phyloP scores from a whole-genome alignment of 2,797 vertebrate genomes.

The Gymnodraco acuticeps region DNA sequence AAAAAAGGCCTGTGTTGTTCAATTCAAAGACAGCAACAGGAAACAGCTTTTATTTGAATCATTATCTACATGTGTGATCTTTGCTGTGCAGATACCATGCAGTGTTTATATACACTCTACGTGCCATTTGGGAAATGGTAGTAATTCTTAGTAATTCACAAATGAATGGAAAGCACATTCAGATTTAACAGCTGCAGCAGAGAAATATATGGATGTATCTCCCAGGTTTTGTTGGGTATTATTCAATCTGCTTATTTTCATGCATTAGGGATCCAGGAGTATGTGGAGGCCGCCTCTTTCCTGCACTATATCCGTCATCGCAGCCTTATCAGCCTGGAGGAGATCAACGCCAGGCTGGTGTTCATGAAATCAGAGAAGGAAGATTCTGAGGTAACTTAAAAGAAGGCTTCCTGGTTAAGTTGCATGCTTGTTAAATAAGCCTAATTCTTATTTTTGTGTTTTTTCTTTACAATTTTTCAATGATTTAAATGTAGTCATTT shows the following conservation, averaged over 20 bases:
- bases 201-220: neutral
- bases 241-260: constrained; percentile 16
- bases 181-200: neutral
- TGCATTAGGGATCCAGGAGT: constrained; percentile 94
- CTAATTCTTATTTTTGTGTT: neutral
- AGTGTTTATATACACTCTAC: constrained; percentile 45
- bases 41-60: constrained; percentile 69
- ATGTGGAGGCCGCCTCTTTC: constrained; percentile 96
- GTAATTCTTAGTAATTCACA: neutral
- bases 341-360: constrained; percentile 93
- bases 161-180: neutral
- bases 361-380: constrained; percentile 84
- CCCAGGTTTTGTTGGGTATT: neutral
- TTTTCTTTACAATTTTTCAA: neutral
- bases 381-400: constrained; percentile 33
- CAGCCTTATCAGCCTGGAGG: constrained; percentile 94
- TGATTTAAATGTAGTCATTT: too few species aligned
- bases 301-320: constrained; percentile 95
- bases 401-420: neutral
- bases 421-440: too few species aligned
- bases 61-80: constrained; percentile 65
- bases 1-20: constrained; percentile 48
- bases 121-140: neutral
- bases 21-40: constrained; percentile 60
- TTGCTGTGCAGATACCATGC: constrained; percentile 46